A percentile compares a stretch with the other conserved stretches of the same genome.
Conservation (phyloP, 2,113 vertebrate species). For the Brachyistius frenatus region DNA sequence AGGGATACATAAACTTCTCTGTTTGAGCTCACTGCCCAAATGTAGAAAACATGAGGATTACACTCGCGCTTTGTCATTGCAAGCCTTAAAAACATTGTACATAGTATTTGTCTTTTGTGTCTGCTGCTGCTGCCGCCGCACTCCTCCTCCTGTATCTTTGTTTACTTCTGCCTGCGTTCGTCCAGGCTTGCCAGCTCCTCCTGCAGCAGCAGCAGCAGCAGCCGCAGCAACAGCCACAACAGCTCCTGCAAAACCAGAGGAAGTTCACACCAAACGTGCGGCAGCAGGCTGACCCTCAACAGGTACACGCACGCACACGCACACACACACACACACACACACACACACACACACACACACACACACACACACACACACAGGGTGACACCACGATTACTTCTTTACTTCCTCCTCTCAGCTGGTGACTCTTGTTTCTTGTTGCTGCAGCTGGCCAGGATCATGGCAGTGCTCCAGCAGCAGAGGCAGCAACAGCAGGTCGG, state of each 20-base stretch:
- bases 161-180: conserved; percentile 21
- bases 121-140: neutral
- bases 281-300: conserved; percentile 94
- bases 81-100: neutral
- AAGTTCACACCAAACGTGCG: conserved; percentile 95
- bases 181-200: conserved; percentile 96
- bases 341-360: neutral
- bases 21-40: conserved; percentile 3
- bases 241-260: conserved; percentile 96
- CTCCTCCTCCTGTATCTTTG: conserved; percentile 12
- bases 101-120: neutral
- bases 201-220: conserved; percentile 90
- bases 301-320: conserved; percentile 81
- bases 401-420: neutral
- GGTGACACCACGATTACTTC: neutral
- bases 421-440: neutral
- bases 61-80: neutral
- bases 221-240: conserved; percentile 87
- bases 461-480: conserved; percentile 90
- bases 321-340: neutral
- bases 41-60: conserved; percentile 6
- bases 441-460: conserved; percentile 91
- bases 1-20: neutral
- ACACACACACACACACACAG: neutral
- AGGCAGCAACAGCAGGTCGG: conserved; percentile 86